Evolutionary conservation across 2,113 vertebrate genomes (phyloP).

Genomic region (Rostratula benghalensis): DNA sequence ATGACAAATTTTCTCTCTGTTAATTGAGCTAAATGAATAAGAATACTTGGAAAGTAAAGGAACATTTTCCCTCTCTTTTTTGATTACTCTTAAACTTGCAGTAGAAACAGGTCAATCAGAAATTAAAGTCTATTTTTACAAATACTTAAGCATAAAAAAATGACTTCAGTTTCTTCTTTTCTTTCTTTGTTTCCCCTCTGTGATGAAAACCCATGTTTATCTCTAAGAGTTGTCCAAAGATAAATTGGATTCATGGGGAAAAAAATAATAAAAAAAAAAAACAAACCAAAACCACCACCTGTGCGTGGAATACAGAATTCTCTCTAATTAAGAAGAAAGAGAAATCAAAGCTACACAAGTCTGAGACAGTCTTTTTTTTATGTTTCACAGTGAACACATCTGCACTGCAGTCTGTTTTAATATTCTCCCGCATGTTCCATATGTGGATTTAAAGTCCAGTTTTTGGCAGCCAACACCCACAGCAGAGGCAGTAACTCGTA

Average conservation of each 20-base stretch:
- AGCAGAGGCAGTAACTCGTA: neutral
- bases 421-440: neutral
- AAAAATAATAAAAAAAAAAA: neutral
- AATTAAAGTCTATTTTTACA: neutral
- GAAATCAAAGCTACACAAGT: neutral
- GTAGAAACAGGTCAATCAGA: neutral
- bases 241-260: fast-evolving
- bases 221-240: neutral
- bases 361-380: neutral
- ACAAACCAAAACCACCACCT: neutral
- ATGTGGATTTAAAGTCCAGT: neutral
- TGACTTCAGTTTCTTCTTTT: neutral
- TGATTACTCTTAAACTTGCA: neutral
- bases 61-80: neutral
- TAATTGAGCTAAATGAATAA: neutral
- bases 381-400: neutral
- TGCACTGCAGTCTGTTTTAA: neutral
- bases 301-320: neutral
- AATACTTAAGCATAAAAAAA: neutral
- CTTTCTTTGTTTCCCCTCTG: neutral
- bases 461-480: neutral
- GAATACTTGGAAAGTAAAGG: neutral
- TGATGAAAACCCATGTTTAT: neutral
- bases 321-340: neutral
- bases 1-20: neutral